Evolutionary conservation across 2,888 invertebrate genomes (phyloP), one percentile per base, ranked within the genome.

Genomic region (Resseliella maxima): DNA sequence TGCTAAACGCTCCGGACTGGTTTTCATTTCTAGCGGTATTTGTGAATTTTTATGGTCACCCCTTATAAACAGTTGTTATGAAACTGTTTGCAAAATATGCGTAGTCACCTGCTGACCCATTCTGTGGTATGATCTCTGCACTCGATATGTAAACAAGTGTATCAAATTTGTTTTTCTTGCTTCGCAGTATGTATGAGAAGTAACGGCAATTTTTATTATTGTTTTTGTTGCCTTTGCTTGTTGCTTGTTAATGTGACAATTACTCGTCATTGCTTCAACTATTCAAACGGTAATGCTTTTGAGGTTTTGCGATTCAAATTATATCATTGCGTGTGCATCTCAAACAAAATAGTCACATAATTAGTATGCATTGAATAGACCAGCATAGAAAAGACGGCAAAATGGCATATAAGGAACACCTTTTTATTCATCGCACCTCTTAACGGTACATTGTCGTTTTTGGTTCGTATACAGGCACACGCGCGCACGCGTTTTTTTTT

Each of bases 301-400:
- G 72, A 12, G 31, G 1, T 18, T 72, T 35, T 72, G 72, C 15
- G 31, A 15, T 18, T 72, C 72, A 72, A 72, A 24, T 27, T n/a
- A 35, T 31, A 18, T 15, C 1, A 3, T 21, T 59, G 72, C 31
- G 72, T 31, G 72, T 72, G 31, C 31, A 72, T 31, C 46, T 72
- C 31, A 72, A 27, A 72, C 3, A 27, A 72, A 35, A 72, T 31
- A 35, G 72, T 72, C 72, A 72, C 72, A 72, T 31, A 72, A 72
- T 72, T 72, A 72, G 35, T 72, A 72, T 72, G 72, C 72, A 59
- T 59, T 3, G 59, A 59, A 59, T 59, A 59, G 59, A 24, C 59
- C 59, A 72, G 35, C 31, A 72, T 72, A 72, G 72, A 72, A 15
- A n/a, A n/a, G n/a, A n/a, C 1, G 24, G 24, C 24, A 3, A 10